Evolutionary conservation across 2,797 vertebrate genomes (phyloP).

Genomic region (Alouatta caraya): DNA sequence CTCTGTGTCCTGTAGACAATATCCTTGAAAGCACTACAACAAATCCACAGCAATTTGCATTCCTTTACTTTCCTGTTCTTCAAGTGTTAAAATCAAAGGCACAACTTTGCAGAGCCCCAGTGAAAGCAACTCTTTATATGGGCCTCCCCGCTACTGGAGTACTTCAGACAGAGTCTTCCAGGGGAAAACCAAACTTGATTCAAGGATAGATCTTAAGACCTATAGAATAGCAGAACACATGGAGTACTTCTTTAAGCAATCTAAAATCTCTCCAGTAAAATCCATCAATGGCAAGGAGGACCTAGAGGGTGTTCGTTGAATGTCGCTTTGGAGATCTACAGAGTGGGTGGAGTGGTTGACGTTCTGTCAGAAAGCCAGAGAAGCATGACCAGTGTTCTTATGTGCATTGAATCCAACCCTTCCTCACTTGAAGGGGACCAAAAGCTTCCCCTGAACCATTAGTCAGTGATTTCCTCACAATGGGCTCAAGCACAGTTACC

Average conservation of each 20-base stretch:
- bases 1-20: neutral
- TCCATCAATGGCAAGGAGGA: neutral
- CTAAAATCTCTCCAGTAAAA: neutral
- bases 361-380: neutral
- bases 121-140: slow-evolving; percentile 6
- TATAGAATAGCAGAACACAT: neutral
- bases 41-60: neutral
- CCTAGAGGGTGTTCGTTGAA: neutral
- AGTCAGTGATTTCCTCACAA: neutral
- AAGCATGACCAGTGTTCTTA: neutral
- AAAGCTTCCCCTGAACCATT: neutral
- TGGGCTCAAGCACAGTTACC: neutral
- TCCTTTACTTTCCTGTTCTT: neutral
- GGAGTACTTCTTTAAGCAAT: neutral
- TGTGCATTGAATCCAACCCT: neutral
- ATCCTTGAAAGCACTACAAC: neutral
- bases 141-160: neutral
- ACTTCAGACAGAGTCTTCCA: neutral
- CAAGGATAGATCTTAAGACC: neutral
- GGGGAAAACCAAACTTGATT: neutral
- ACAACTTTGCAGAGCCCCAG: neutral
- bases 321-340: neutral
- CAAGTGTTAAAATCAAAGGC: slow-evolving; percentile 15
- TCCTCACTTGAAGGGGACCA: neutral
- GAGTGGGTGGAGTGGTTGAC: neutral